Percentiles rank a stretch among this genome's conserved stretches.
These are phyloP conservation scores for Hylaeus volcanicus DNA, from an alignment of 1,140 invertebrate species.

Conservation along the genomic window DNA sequence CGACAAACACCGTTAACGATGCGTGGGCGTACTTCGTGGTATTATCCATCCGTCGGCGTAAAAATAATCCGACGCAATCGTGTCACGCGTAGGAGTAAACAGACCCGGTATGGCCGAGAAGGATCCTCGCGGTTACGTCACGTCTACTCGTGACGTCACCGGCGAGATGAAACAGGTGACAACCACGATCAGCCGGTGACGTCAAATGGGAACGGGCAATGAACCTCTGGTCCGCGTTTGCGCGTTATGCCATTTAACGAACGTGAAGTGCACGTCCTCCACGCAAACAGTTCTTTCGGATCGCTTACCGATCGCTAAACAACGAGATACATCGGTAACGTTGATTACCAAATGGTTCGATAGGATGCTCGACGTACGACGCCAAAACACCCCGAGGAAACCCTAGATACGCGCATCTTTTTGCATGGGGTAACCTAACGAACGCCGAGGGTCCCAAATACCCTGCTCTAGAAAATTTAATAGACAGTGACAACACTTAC, in stretches of 20 bases:
- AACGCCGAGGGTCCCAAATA: background rate
- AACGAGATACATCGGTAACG: too few species aligned
- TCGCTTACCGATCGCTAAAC: conserved; percentile 4
- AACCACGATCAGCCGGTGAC: conserved; percentile 54
- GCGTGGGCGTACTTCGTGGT: background rate
- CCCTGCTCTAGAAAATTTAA: conserved; percentile 27
- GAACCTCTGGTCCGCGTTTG: conserved; percentile 60
- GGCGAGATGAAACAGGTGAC: conserved; percentile 54
- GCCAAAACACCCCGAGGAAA: background rate
- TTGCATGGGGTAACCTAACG: conserved; percentile 36
- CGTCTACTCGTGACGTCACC: conserved; percentile 51
- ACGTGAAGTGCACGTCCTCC: conserved; percentile 45
- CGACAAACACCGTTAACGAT: background rate
- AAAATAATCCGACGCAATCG: conserved; percentile 7
- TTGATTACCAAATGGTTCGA: too few species aligned
- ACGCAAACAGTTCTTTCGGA: conserved; percentile 31
- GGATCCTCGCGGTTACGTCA: conserved; percentile 45
- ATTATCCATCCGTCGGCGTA: conserved; percentile 1
- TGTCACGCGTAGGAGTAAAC: background rate
- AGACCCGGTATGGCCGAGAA: background rate
- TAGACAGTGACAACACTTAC: conserved; percentile 65
- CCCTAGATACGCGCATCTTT: conserved; percentile 21
- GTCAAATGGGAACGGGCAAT: conserved; percentile 60
- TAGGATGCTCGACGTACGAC: background rate
- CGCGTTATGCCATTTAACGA: conserved; percentile 32